A percentile compares a stretch with the other conserved stretches of the same genome.
Conservation (phyloP, 2,888 invertebrate genomes). For the Habrosyne pyritoides region DNA sequence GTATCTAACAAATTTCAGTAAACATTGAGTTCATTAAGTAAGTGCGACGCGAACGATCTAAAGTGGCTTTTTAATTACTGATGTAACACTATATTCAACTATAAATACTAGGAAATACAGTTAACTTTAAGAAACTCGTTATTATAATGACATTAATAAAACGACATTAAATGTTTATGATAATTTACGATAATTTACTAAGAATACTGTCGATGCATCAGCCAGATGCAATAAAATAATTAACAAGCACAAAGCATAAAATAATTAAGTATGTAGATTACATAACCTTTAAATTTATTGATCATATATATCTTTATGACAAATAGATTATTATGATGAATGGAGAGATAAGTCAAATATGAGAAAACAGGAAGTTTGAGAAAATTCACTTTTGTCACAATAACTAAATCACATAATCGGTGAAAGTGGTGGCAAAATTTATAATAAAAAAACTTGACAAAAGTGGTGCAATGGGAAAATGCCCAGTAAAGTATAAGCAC, state of each 20-base stretch:
- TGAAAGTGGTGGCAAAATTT: slow-evolving; percentile 35
- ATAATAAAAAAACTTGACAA: slow-evolving; percentile 24
- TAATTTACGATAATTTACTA: not conserved
- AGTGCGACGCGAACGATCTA: no score
- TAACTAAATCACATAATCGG: slow-evolving; percentile 26
- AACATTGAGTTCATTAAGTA: no score
- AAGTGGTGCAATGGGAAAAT: slow-evolving; percentile 32
- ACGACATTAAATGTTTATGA: not conserved
- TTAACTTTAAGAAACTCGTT: not conserved
- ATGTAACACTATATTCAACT: no score
- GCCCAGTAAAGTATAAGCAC: slow-evolving; percentile 41
- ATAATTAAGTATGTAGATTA: not conserved
- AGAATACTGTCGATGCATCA: not conserved
- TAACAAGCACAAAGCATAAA: no score
- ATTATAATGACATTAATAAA: not conserved
- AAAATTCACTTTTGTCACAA: not conserved
- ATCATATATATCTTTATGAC: no score
- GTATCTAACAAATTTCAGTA: no score
- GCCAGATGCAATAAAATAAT: not conserved
- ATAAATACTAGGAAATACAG: not conserved
- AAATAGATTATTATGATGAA: not conserved
- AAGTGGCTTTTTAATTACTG: no score
- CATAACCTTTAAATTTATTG: no score
- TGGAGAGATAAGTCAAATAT: not conserved
- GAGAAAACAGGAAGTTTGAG: not conserved